Evolutionary conservation across 2,113 vertebrate genomes (phyloP).

Genomic region (Apodemus sylvaticus): DNA sequence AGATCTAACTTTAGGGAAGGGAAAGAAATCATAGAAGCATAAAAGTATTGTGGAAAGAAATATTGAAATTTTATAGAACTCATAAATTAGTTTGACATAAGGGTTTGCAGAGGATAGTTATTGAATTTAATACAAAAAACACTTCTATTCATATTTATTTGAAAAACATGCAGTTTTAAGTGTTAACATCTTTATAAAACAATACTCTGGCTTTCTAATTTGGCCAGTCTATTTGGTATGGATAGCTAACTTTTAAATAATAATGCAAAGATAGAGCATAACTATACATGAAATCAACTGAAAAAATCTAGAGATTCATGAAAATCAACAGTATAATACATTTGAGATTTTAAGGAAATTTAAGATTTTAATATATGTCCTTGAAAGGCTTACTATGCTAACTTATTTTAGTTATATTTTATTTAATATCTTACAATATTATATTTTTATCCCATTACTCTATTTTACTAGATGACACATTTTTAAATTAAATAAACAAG

Average conservation of each 20-base stretch:
- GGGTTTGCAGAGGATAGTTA: slow-evolving; percentile 14
- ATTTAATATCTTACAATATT: neutral
- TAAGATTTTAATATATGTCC: neutral
- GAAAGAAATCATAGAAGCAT: neutral
- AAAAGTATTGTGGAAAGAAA: neutral
- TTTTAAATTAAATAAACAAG: slow-evolving; percentile 23
- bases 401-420: neutral
- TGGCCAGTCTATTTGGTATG: neutral
- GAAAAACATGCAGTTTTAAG: neutral
- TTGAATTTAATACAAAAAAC: slow-evolving; percentile 23
- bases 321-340: neutral
- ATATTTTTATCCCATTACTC: neutral
- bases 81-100: slow-evolving; percentile 13
- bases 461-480: neutral
- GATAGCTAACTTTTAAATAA: neutral
- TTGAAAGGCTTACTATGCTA: neutral
- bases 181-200: neutral
- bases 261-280: neutral
- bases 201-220: neutral
- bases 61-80: neutral
- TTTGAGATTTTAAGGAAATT: neutral
- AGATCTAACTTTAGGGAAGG: neutral
- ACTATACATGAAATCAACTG: neutral
- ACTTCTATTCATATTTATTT: neutral
- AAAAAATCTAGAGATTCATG: neutral